phyloP scores from a whole-genome alignment of 2,888 invertebrate species.

The Eledona agricola region DNA sequence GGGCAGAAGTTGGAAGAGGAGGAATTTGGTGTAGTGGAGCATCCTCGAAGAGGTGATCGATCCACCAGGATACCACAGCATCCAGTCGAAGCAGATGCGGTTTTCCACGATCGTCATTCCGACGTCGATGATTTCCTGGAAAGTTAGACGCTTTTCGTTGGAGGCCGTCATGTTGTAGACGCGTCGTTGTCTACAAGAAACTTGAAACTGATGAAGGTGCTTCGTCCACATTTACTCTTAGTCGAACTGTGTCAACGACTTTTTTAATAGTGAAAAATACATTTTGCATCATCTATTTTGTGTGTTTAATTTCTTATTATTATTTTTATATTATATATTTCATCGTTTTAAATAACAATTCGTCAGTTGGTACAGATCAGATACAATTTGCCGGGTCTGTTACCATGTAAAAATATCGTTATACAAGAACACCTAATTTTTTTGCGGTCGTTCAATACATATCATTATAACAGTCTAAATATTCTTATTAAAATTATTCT shows the following conservation, averaged over 20 bases:
- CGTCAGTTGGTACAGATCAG: no score
- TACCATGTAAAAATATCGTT: no score
- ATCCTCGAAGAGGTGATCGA: conserved; percentile 81
- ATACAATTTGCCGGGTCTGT: no score
- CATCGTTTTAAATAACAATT: no score
- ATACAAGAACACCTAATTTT: no score
- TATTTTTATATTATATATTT: no score
- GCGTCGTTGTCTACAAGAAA: conserved; percentile 52
- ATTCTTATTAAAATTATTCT: no score
- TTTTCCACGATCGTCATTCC: conserved; percentile 80
- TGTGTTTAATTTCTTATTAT: no score
- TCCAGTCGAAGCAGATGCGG: conserved; percentile 85
- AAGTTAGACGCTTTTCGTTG: conserved; percentile 82
- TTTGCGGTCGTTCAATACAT: no score
- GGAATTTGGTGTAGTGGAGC: conserved; percentile 81
- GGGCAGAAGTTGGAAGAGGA: conserved; percentile 91
- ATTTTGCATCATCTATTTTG: no score
- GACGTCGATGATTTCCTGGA: conserved; percentile 89
- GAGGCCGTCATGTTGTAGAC: conserved; percentile 83
- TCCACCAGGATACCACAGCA: conserved; percentile 85
- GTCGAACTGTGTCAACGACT: background rate
- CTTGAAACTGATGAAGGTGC: background rate
- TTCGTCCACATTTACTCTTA: background rate
- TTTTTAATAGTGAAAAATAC: no score
- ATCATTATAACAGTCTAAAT: no score